phyloP scores from a whole-genome alignment of 2,888 invertebrate genomes.

The Caenorhabditis sulstoni region DNA sequence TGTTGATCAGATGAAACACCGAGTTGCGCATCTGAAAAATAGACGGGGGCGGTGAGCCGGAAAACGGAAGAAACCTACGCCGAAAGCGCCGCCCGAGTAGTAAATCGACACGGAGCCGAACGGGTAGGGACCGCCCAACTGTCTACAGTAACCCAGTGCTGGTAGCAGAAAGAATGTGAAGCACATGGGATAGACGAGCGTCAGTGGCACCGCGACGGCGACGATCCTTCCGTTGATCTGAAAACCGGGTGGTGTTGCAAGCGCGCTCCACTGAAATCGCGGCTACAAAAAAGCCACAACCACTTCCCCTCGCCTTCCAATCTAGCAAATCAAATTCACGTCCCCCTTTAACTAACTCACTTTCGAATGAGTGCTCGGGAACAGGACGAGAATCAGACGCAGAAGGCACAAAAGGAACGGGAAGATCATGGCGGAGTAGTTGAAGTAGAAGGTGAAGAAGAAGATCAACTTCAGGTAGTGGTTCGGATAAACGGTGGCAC shows the following conservation, averaged over 20 bases:
- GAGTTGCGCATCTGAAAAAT: slow-evolving; percentile 50
- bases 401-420: slow-evolving; percentile 50
- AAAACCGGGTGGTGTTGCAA: neutral
- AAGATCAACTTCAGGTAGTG: slow-evolving; percentile 49
- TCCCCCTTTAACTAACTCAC: slow-evolving; percentile 16
- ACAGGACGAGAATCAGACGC: slow-evolving; percentile 41
- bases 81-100: slow-evolving; percentile 42
- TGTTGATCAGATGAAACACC: slow-evolving; percentile 45
- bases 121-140: slow-evolving; percentile 49
- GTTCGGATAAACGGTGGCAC: slow-evolving; percentile 37
- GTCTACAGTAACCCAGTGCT: slow-evolving; percentile 56
- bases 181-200: slow-evolving; percentile 40
- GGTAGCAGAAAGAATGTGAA: slow-evolving; percentile 58
- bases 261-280: slow-evolving; percentile 2
- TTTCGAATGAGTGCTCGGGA: slow-evolving; percentile 45
- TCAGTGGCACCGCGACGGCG: slow-evolving; percentile 18
- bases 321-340: too few species aligned
- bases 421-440: slow-evolving; percentile 54
- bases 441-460: slow-evolving; percentile 60
- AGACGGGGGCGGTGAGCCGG: too few species aligned
- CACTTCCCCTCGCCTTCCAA: too few species aligned
- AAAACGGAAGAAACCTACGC: slow-evolving; percentile 16
- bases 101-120: slow-evolving; percentile 57
- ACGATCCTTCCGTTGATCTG: slow-evolving; percentile 40
- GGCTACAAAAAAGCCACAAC: too few species aligned